Percentiles rank a stretch among this genome's conserved stretches.
These are phyloP conservation scores for Eudasyphora cyanicolor DNA, from an alignment of 2,888 invertebrate species.

Conservation along the genomic window DNA sequence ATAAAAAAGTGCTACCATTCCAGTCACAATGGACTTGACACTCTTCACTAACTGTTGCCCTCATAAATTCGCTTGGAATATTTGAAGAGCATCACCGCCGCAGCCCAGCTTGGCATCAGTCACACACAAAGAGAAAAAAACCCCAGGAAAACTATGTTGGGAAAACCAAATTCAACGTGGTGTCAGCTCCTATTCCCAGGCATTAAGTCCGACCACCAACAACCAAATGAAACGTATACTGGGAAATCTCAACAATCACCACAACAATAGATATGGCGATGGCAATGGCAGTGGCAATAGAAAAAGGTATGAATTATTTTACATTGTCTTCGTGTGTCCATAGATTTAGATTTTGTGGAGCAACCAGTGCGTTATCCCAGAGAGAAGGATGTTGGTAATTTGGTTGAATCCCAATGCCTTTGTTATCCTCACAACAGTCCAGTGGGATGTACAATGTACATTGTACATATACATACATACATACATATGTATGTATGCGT, in stretches of 20 bases:
- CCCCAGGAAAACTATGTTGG: slow-evolving; percentile 25
- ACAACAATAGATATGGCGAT: too few relatives aligned
- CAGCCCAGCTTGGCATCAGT: not conserved
- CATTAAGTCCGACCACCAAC: not conserved
- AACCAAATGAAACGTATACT: not conserved
- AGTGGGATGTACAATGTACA: not conserved
- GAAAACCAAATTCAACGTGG: not conserved
- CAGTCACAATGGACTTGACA: slow-evolving; percentile 22
- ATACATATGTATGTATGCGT: not conserved
- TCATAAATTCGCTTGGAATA: slow-evolving; percentile 40
- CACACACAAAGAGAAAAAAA: slow-evolving; percentile 6
- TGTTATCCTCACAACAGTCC: not conserved
- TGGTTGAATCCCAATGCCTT: not conserved
- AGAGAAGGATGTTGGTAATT: not conserved
- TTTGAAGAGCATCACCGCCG: not conserved
- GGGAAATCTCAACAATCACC: not conserved
- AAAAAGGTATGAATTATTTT: slow-evolving; percentile 10
- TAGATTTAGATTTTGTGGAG: not conserved
- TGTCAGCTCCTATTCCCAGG: not conserved
- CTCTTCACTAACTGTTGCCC: slow-evolving; percentile 42
- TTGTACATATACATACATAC: too few relatives aligned
- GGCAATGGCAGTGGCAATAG: not conserved
- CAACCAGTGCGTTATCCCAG: not conserved
- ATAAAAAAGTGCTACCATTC: slow-evolving; percentile 9
- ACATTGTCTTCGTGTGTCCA: not conserved